A percentile compares a stretch with the other conserved stretches of the same genome.
Evolutionary conservation across 2,888 invertebrate species (phyloP).

Genomic region (Poecilobothrus nobilitatus): DNA sequence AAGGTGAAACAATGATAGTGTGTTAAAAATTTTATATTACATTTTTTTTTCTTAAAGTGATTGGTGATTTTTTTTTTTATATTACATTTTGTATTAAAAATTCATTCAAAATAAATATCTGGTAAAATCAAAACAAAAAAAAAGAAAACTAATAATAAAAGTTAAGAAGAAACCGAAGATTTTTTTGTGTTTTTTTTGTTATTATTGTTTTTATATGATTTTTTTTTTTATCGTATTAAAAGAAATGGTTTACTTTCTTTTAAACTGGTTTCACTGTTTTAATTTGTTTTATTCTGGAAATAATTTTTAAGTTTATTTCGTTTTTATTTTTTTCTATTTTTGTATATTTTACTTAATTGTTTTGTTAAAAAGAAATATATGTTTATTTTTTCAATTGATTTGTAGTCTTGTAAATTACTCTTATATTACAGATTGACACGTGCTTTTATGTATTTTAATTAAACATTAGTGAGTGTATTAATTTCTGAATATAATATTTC

Average conservation of each 20-base stretch:
- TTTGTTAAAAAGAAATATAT: background rate
- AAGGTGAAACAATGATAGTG: background rate
- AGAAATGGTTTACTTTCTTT: conserved; percentile 1
- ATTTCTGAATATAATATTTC: background rate
- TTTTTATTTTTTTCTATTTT: no score
- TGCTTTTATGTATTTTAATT: background rate
- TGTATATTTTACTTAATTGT: no score
- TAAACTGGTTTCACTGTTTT: background rate
- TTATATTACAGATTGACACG: background rate
- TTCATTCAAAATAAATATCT: background rate
- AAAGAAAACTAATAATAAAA: background rate
- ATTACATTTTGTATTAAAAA: no score
- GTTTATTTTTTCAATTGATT: no score
- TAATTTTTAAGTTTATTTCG: background rate
- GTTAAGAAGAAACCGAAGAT: no score
- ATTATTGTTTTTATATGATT: background rate
- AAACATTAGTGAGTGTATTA: background rate
- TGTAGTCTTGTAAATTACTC: no score
- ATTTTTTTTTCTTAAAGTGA: background rate
- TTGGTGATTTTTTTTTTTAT: background rate
- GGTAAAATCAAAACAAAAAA: background rate
- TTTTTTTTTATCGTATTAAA: background rate
- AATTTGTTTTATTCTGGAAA: background rate
- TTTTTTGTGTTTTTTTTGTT: background rate
- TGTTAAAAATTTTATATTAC: background rate